Conservation (phyloP, 2,113 vertebrate genomes). For the Chitala chitala region DNA sequence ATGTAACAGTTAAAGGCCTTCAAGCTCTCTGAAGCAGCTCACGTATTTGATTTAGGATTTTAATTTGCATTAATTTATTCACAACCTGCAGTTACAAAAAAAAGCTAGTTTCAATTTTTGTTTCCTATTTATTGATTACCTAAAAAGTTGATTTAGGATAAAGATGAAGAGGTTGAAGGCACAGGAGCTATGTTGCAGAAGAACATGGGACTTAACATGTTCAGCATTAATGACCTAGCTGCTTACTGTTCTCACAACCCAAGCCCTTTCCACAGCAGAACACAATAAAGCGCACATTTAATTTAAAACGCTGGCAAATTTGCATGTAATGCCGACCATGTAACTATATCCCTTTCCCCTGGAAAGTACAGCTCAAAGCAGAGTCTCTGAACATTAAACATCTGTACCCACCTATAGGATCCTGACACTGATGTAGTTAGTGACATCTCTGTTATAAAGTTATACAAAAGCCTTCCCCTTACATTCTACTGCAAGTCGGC, state of each 20-base stretch:
- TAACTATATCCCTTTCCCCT: neutral
- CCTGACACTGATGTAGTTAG: neutral
- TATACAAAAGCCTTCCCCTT: neutral
- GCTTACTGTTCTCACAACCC: neutral
- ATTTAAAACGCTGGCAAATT: neutral
- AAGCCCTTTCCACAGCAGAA: neutral
- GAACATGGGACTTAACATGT: neutral
- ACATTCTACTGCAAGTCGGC: too few relatives aligned
- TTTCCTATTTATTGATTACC: too few relatives aligned
- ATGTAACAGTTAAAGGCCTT: neutral
- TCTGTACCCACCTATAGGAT: too few relatives aligned
- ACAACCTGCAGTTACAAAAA: neutral
- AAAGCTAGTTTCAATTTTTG: too few relatives aligned
- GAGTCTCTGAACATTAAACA: too few relatives aligned
- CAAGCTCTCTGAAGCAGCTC: neutral
- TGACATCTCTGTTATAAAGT: neutral
- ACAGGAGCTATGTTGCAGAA: conserved; percentile 2
- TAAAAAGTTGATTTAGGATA: neutral
- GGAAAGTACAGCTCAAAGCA: too few relatives aligned
- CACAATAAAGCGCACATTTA: neutral
- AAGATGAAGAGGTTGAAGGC: neutral
- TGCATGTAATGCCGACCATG: neutral
- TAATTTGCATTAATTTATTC: neutral
- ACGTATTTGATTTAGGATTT: neutral
- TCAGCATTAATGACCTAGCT: neutral